Evolutionary conservation across 2,797 vertebrate genomes (phyloP), one percentile per base, ranked within the genome.

Genomic region (Neosilurus hyrtlii): DNA sequence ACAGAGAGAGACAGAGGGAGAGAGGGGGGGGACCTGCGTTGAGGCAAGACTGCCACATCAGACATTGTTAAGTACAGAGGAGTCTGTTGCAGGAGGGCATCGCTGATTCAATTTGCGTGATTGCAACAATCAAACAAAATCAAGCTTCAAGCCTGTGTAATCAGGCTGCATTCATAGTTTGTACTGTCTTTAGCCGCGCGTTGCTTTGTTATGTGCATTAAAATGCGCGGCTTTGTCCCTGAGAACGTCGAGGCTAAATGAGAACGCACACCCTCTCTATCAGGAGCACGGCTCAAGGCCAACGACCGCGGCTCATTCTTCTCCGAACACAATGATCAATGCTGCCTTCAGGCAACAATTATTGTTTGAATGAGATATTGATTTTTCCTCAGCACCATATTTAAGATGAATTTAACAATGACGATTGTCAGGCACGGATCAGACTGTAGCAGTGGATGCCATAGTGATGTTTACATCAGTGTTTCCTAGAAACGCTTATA

Each of bases 291-390:
- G 78, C 74, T 79, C 82, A 83, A 86, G 82, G 83, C 82, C 68
- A 68, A 16, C 43, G 68, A 26, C 18, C 35, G 79, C 30, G 20
- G 18, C 78, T 71, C 74, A 1, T 51, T 73, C 80, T 76, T 68
- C 52, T 59, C 79, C 71, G 57, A 85, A 86, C 56, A 51, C 68
- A 24, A 68, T 80, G 71, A 89, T 84, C 72, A 87, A 89, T 84
- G 85, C 81, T 74, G 43, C 61, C 74, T 26, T 61, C 74, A 22
- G 68, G 73, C 80, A 62, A 16, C 81, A 86, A 86, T 92, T 92
- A 90, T 90, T 84, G 89, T 91, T 88, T 89, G 88, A 91, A 92
- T 89, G 79, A 84, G 67, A 82, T 90, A 91, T 91, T 85, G 91
- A 93, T 92, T 89, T 89, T 86, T 84, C 85, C 86, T 88, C 89